These are phyloP conservation scores for Drosophila acutilabella DNA, from an alignment of 2,888 invertebrate genomes.

Conservation along the genomic window DNA sequence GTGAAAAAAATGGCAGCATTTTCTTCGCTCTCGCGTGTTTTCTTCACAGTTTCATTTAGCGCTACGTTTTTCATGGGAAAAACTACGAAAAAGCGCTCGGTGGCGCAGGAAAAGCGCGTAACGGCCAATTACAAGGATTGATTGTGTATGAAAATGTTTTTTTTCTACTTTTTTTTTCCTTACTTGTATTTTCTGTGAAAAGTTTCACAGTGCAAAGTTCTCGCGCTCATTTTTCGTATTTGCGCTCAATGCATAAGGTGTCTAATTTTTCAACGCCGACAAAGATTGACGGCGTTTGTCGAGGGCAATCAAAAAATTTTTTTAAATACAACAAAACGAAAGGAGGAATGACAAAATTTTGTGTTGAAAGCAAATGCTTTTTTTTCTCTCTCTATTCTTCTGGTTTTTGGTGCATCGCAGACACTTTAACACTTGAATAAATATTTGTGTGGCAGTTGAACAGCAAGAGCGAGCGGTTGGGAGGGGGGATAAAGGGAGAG, in stretches of 20 bases:
- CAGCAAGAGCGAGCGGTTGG: not conserved
- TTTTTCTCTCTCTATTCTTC: conserved; percentile 17
- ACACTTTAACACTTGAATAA: conserved; percentile 83
- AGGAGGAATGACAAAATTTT: conserved; percentile 3
- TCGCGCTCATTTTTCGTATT: conserved; percentile 41
- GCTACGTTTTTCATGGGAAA: conserved; percentile 83
- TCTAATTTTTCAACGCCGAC: conserved; percentile 81
- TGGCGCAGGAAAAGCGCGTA: conserved; percentile 69
- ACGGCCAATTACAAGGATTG: conserved; percentile 84
- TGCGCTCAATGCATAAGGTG: conserved; percentile 75
- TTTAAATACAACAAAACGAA: conserved; percentile 31
- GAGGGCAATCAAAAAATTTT: conserved; percentile 73
- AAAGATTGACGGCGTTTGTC: conserved; percentile 76
- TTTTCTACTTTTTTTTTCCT: not conserved
- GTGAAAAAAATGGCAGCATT: conserved; percentile 68
- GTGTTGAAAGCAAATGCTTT: conserved; percentile 27
- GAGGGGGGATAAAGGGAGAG: not conserved
- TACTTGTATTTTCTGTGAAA: conserved; percentile 44
- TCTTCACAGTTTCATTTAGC: conserved; percentile 78
- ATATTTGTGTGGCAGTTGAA: conserved; percentile 71
- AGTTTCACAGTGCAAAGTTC: conserved; percentile 65
- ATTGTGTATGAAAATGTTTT: conserved; percentile 83
- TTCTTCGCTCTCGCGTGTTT: conserved; percentile 16
- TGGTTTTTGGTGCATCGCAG: conserved; percentile 49
- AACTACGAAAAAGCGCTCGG: conserved; percentile 63